Conservation (phyloP, 2,113 vertebrate species). For the Brachirus orientalis region DNA sequence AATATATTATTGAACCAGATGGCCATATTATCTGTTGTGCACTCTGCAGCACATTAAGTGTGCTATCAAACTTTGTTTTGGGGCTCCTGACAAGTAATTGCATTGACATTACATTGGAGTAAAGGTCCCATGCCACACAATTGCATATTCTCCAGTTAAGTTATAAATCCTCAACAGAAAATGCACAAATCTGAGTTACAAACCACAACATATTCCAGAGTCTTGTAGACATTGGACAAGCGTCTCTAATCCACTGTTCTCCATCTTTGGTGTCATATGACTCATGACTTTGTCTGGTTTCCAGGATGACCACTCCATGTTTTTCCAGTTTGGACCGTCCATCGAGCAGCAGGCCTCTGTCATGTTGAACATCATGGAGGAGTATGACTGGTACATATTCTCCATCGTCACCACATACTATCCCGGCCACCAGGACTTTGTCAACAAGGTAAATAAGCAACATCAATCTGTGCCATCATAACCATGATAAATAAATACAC, state of each 20-base stretch:
- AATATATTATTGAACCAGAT: constrained; percentile 31
- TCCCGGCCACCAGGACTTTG: constrained; percentile 97
- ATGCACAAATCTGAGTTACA: too few relatives aligned
- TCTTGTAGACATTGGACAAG: constrained; percentile 29
- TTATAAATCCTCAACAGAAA: too few relatives aligned
- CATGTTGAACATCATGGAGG: constrained; percentile 99
- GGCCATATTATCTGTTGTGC: constrained; percentile 15
- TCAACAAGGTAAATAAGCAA: constrained; percentile 88
- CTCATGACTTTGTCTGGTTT: constrained; percentile 70
- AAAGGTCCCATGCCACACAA: neutral
- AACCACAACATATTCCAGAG: constrained; percentile 32
- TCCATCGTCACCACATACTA: constrained; percentile 98
- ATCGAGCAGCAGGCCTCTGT: constrained; percentile 98
- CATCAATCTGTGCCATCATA: too few relatives aligned
- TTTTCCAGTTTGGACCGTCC: constrained; percentile 98
- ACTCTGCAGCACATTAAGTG: constrained; percentile 11
- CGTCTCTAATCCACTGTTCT: constrained; percentile 48
- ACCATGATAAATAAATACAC: constrained; percentile 3
- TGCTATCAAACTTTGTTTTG: constrained; percentile 1
- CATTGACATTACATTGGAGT: neutral
- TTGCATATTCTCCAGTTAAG: too few relatives aligned
- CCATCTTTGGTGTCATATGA: constrained; percentile 51
- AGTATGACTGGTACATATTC: constrained; percentile 99
- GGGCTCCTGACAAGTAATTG: constrained; percentile 21
- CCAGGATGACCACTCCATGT: constrained; percentile 98